phyloP scores from a whole-genome alignment of 53 echinoderm and acorn worm species.

The Pentamera pediparva region DNA sequence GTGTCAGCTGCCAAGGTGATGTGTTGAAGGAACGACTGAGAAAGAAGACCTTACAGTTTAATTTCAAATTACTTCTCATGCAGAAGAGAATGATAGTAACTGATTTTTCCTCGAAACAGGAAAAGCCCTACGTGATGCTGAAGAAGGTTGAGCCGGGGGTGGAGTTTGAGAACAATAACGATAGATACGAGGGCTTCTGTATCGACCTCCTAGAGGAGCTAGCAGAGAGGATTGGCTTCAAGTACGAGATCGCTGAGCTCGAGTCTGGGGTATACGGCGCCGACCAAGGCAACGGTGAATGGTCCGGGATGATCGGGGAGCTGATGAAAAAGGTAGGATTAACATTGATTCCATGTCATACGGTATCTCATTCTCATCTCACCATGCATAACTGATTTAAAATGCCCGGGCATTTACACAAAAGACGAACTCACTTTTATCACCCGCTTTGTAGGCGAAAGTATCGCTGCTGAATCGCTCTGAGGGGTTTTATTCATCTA shows the following conservation, averaged over 20 bases:
- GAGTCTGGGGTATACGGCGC: conserved; percentile 71
- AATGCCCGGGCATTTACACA: background rate
- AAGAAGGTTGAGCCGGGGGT: conserved; percentile 41
- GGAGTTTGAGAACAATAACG: conserved; percentile 36
- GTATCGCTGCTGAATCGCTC: no score
- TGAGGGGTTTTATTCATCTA: no score
- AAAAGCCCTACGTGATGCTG: conserved; percentile 67
- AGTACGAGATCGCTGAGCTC: conserved; percentile 53
- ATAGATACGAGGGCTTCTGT: conserved; percentile 75
- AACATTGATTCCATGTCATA: no score
- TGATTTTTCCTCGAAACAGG: conserved; percentile 34
- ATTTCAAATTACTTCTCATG: no score
- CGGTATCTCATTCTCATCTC: background rate
- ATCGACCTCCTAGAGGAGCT: conserved; percentile 70
- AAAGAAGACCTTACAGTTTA: no score
- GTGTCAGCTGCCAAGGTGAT: no score
- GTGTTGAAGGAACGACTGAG: no score
- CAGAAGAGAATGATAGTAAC: no score
- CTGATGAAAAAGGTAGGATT: conserved; percentile 56
- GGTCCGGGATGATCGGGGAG: conserved; percentile 93
- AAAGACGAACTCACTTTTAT: no score
- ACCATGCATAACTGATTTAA: background rate
- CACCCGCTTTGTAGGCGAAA: no score
- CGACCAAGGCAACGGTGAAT: conserved; percentile 33
- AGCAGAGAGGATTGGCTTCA: conserved; percentile 58